A percentile compares a stretch with the other conserved stretches of the same genome.
These are phyloP conservation scores for Pyralis farinalis DNA, from an alignment of 2,888 invertebrate species.

Conservation along the genomic window DNA sequence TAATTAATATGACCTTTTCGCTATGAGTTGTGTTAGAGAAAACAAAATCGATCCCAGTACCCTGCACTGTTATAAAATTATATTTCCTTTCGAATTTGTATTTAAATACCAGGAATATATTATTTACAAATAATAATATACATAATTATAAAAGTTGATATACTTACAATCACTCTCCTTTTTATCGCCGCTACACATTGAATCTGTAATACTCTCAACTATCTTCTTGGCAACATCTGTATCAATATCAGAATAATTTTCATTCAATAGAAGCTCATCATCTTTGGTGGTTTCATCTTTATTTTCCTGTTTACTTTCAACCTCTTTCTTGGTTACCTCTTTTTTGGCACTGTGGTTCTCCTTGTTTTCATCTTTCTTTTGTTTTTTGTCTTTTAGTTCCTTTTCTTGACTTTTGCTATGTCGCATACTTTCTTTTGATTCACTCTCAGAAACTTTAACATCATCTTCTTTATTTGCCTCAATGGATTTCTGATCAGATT, in stretches of 20 bases:
- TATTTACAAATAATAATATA: no score
- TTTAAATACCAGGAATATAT: no score
- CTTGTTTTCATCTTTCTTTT: slow-evolving; percentile 57
- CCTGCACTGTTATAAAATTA: no score
- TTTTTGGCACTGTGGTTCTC: slow-evolving; percentile 51
- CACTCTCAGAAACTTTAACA: slow-evolving; percentile 49
- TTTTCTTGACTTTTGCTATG: neutral
- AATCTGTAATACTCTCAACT: slow-evolving; percentile 92
- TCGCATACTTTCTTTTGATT: slow-evolving; percentile 29
- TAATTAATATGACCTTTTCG: no score
- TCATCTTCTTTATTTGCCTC: slow-evolving; percentile 61
- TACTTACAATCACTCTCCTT: slow-evolving; percentile 82
- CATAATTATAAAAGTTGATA: slow-evolving; percentile 1
- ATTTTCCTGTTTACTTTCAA: slow-evolving; percentile 22
- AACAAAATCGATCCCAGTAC: no score
- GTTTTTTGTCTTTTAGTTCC: slow-evolving; percentile 37
- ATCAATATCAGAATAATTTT: slow-evolving; percentile 81
- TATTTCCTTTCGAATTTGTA: no score
- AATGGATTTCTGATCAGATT: slow-evolving; percentile 59
- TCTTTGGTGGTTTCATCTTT: slow-evolving; percentile 42
- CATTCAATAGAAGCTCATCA: slow-evolving; percentile 61
- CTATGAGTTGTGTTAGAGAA: no score
- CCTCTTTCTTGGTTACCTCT: slow-evolving; percentile 31
- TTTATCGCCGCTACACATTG: slow-evolving; percentile 87
- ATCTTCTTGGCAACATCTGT: slow-evolving; percentile 95